These are phyloP conservation scores for Tuberolachnus salignus DNA, from an alignment of 2,888 invertebrate species.

Conservation along the genomic window DNA sequence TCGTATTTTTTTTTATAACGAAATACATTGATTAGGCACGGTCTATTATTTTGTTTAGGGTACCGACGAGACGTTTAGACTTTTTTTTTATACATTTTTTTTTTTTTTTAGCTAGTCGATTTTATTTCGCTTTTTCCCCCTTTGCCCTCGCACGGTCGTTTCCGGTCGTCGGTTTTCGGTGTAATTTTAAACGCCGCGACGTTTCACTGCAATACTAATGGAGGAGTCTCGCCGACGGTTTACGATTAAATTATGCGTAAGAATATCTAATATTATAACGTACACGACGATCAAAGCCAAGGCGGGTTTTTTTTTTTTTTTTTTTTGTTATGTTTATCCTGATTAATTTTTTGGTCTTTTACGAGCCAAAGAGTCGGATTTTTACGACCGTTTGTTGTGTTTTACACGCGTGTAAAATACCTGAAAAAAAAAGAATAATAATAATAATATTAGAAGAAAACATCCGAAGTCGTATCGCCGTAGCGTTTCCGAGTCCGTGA, in stretches of 20 bases:
- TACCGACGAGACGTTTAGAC: no score
- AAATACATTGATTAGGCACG: no score
- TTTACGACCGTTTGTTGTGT: slow-evolving; percentile 12
- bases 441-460: no score
- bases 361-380: neutral
- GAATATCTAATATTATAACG: no score
- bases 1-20: no score
- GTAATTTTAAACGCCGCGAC: neutral
- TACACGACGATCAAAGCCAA: neutral
- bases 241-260: slow-evolving; percentile 10
- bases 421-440: neutral
- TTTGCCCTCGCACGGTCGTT: neutral
- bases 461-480: neutral
- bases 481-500: no score
- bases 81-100: neutral
- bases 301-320: neutral
- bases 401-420: neutral
- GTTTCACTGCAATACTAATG: neutral
- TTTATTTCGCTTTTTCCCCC: neutral
- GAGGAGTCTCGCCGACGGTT: neutral
- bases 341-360: neutral
- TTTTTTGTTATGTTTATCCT: no score
- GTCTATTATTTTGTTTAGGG: no score
- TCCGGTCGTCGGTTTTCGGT: neutral
- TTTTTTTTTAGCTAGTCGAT: no score